Conservation (phyloP, 1,140 invertebrate species). For the Drosophila quadrilineata region DNA sequence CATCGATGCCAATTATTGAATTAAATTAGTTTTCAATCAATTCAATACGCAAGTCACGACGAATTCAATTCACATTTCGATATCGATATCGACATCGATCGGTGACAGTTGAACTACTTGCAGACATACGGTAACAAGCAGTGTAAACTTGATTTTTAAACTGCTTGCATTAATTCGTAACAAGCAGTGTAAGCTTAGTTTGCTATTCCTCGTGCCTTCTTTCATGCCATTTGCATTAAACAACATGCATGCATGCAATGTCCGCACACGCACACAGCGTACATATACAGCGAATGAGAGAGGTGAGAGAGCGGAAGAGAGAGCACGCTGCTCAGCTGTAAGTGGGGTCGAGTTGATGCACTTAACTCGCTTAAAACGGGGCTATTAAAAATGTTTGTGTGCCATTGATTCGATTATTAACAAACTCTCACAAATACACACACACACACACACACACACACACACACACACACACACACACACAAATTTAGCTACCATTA, state of each 20-base stretch:
- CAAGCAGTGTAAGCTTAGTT: conserved; percentile 4
- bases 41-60: too few species aligned
- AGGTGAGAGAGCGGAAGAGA: neutral
- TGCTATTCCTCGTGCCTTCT: too few species aligned
- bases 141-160: conserved; percentile 1
- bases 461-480: neutral
- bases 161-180: too few species aligned
- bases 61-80: too few species aligned
- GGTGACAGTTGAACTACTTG: too few species aligned
- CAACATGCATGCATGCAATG: neutral
- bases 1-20: neutral
- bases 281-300: neutral
- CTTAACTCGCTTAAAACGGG: conserved; percentile 1
- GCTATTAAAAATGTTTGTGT: neutral
- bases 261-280: neutral
- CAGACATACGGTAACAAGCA: too few species aligned
- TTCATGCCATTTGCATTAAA: conserved; percentile 3
- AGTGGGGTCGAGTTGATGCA: neutral
- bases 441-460: neutral
- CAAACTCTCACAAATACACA: neutral
- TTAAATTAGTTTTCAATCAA: too few species aligned
- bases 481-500: neutral
- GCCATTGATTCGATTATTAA: conserved; percentile 14
- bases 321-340: too few species aligned
- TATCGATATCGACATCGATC: too few species aligned